Conservation (phyloP, 2,113 vertebrate species). For the Cyrtonyx montezumae region DNA sequence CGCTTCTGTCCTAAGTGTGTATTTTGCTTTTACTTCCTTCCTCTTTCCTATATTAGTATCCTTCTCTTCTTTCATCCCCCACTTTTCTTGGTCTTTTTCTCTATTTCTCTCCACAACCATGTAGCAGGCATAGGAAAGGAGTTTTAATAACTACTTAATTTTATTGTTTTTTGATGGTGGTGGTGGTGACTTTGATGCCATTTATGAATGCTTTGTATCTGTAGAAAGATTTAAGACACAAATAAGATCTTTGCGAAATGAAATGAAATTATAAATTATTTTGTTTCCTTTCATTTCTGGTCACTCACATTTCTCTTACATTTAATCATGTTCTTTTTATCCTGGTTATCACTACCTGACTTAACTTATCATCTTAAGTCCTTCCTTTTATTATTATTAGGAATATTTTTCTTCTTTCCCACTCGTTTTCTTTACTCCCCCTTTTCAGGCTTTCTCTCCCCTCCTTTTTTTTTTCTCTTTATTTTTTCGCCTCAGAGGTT, state of each 20-base stretch:
- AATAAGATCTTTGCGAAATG: not conserved
- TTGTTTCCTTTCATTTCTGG: not conserved
- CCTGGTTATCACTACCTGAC: not conserved
- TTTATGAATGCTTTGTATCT: not conserved
- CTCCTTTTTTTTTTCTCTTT: not conserved
- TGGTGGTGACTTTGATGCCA: not conserved
- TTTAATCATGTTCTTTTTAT: not conserved
- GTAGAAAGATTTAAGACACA: not conserved
- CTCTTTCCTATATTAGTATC: not conserved
- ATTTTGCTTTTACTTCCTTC: conserved; percentile 6
- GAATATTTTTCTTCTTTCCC: not conserved
- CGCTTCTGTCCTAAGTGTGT: not conserved
- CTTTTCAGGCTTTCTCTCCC: not conserved
- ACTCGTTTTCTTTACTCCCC: not conserved
- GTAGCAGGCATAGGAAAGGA: not conserved
- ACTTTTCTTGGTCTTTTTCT: not conserved
- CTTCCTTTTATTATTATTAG: not conserved
- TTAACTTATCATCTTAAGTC: not conserved
- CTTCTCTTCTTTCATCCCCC: not conserved
- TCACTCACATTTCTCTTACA: not conserved
- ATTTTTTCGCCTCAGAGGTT: not conserved
- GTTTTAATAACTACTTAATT: not conserved
- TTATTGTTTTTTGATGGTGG: not conserved
- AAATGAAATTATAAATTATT: not conserved
- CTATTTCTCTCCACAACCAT: not conserved